A percentile compares a stretch with the other conserved stretches of the same genome.
Conservation (phyloP, 2,797 vertebrate genomes). For the Gymnocypris eckloni region DNA sequence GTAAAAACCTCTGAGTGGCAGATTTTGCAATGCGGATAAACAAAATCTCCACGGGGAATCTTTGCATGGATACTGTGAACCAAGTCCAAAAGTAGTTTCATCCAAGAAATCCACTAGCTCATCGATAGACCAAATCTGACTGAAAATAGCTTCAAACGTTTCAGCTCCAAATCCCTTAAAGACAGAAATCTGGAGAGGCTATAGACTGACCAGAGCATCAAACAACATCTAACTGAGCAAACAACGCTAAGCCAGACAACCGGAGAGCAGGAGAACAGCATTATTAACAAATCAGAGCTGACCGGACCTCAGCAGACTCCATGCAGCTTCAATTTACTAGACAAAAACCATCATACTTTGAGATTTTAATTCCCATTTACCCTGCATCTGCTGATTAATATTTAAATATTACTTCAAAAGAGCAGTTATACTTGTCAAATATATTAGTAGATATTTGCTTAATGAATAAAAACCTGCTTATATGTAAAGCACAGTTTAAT, state of each 20-base stretch:
- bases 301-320: background rate
- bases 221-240: background rate
- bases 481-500: background rate
- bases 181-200: slow-evolving; percentile 4
- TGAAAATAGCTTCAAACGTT: slow-evolving; percentile 26
- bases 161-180: slow-evolving; percentile 6
- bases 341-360: background rate
- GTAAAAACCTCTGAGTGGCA: slow-evolving; percentile 32
- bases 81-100: slow-evolving; percentile 24
- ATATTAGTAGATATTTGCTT: background rate
- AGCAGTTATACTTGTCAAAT: background rate
- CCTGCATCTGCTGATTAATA: background rate
- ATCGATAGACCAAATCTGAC: slow-evolving; percentile 17
- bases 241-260: background rate
- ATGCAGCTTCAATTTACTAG: background rate
- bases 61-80: slow-evolving; percentile 30
- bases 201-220: slow-evolving; percentile 4
- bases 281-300: slow-evolving; percentile 12
- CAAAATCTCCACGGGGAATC: slow-evolving; percentile 38
- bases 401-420: slow-evolving; percentile 2
- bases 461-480: background rate
- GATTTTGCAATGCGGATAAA: slow-evolving; percentile 40
- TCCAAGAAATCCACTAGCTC: slow-evolving; percentile 26
- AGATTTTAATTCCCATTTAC: background rate
- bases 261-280: background rate